These are phyloP conservation scores for Drosophila miranda DNA, from an alignment of 1,140 invertebrate genomes.

Conservation along the genomic window DNA sequence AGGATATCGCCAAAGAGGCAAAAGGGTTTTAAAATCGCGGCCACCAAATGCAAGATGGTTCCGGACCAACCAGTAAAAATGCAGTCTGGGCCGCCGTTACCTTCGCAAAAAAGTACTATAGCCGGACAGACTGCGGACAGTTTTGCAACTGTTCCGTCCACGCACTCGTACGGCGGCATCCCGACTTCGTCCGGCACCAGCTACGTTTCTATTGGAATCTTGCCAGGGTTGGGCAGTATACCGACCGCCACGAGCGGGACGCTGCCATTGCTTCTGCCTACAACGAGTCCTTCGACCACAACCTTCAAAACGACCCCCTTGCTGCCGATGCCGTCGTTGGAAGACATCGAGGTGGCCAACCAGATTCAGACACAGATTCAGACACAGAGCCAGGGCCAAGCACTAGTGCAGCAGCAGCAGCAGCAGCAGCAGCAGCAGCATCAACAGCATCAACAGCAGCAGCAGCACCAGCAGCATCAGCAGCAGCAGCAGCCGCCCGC, in stretches of 20 bases:
- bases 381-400: conserved; percentile 6
- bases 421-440: conserved; percentile 29
- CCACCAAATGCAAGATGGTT: conserved; percentile 74
- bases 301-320: conserved; percentile 70
- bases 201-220: conserved; percentile 65
- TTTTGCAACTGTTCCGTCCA: conserved; percentile 7
- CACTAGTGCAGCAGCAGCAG: conserved; percentile 22
- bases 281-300: conserved; percentile 43
- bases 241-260: conserved; percentile 26
- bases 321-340: conserved; percentile 69
- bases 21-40: conserved; percentile 11
- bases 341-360: conserved; percentile 68
- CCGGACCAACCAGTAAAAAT: conserved; percentile 62
- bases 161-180: conserved; percentile 27
- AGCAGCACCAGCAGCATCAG: conserved; percentile 8
- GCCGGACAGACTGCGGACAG: conserved; percentile 2
- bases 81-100: conserved; percentile 65
- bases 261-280: conserved; percentile 49
- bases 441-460: conserved; percentile 24
- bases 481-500: conserved; percentile 24
- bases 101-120: conserved; percentile 56
- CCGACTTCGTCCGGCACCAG: conserved; percentile 48
- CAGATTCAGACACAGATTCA: conserved; percentile 13
- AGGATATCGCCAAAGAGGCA: conserved; percentile 11
- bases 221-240: conserved; percentile 44